Percentiles rank a stretch among this genome's conserved stretches.
Evolutionary conservation across 2,113 vertebrate species (phyloP).

Genomic region (Opisthocomus hoazin): DNA sequence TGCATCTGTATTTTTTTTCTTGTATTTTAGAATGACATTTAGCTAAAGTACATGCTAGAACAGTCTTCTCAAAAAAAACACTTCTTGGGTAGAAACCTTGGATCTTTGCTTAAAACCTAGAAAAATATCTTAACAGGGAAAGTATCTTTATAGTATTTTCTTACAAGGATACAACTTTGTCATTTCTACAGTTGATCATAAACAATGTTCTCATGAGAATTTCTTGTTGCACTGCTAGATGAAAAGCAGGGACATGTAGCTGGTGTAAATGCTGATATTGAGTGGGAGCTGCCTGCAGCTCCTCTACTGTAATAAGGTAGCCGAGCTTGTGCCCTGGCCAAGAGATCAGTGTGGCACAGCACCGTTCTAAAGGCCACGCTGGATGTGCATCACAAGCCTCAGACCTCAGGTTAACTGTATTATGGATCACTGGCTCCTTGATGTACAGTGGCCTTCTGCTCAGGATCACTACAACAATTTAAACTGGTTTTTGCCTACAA

Average conservation of each 20-base stretch:
- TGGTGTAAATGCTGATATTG: background rate
- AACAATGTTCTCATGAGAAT: background rate
- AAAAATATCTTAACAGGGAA: background rate
- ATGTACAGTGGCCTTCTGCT: background rate
- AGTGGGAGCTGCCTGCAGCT: background rate
- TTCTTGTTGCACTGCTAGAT: background rate
- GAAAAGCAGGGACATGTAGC: background rate
- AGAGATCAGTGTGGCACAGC: background rate
- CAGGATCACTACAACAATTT: background rate
- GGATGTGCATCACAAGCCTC: background rate
- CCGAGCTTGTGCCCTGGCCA: background rate
- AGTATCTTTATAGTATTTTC: background rate
- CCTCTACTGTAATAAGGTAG: background rate
- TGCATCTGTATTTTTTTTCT: background rate
- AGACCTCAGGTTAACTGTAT: fast-evolving
- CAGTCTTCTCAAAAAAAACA: background rate
- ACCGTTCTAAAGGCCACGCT: background rate
- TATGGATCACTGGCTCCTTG: background rate
- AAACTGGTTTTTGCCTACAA: background rate
- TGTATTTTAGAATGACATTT: background rate
- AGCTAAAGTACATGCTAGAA: background rate
- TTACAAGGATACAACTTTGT: background rate
- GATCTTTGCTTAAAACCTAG: background rate
- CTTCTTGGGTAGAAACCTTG: background rate
- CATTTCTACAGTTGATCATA: background rate